phyloP scores from a whole-genome alignment of 2,888 invertebrate species.

The Lepidocyrtoides sp. region DNA sequence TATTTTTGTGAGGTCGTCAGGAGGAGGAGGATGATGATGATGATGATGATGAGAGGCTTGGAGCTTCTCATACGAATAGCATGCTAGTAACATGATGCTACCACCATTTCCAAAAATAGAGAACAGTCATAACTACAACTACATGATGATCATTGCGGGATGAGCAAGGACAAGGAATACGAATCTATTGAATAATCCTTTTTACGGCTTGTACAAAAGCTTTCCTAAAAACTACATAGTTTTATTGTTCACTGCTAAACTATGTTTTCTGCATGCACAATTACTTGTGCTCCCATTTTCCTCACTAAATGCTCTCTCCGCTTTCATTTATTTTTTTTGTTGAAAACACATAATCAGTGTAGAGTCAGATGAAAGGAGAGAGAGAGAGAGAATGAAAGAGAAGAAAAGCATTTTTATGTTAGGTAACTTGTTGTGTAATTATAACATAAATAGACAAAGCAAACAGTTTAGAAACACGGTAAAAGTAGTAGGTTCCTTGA shows the following conservation, averaged over 20 bases:
- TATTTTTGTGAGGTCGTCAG: conserved; percentile 32
- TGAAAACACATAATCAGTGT: neutral
- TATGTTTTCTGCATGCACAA: neutral
- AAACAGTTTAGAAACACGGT: neutral
- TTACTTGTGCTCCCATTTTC: conserved; percentile 3
- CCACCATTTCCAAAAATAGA: neutral
- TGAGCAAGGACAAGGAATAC: neutral
- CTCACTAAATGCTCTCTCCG: neutral
- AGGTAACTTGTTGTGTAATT: neutral
- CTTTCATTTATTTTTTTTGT: neutral
- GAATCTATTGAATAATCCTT: conserved; percentile 21
- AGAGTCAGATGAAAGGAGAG: neutral
- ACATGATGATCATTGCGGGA: neutral
- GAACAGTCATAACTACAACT: neutral
- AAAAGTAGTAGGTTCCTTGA: neutral
- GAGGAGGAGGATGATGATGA: neutral
- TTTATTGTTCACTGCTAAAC: neutral
- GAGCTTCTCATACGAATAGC: neutral
- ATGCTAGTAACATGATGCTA: neutral
- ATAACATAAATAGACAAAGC: neutral
- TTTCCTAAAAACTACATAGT: neutral
- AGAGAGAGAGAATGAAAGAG: neutral
- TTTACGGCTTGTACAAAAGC: conserved; percentile 28
- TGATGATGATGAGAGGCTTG: neutral
- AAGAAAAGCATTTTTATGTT: neutral